These are phyloP conservation scores for Meles meles DNA, from an alignment of 2,113 vertebrate genomes.

Conservation along the genomic window DNA sequence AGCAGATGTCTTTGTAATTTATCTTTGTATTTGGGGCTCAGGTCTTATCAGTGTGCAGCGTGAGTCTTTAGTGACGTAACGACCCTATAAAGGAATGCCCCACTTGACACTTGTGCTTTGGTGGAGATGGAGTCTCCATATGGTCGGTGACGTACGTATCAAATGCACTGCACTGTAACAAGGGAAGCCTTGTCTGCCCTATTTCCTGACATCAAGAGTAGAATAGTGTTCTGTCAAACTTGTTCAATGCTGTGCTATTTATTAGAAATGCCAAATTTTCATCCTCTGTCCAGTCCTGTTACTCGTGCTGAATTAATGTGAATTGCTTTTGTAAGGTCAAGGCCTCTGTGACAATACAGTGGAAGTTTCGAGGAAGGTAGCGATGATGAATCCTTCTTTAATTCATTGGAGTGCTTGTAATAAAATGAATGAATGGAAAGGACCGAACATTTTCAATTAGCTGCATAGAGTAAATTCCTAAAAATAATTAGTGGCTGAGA, in stretches of 20 bases:
- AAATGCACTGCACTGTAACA: not conserved
- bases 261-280: conserved; percentile 40
- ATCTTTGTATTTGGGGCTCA: not conserved
- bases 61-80: not conserved
- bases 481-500: conserved; percentile 70
- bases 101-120: fast-evolving
- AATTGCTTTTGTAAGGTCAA: conserved; percentile 39
- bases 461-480: conserved; percentile 57
- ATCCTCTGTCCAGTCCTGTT: not conserved
- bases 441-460: conserved; percentile 68
- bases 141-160: too few species aligned
- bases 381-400: conserved; percentile 44
- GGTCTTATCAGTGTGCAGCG: not conserved
- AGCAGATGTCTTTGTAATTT: not conserved
- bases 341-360: not conserved
- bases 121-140: not conserved
- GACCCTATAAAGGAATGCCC: not conserved
- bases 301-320: conserved; percentile 21
- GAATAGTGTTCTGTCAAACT: not conserved
- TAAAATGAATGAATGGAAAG: conserved; percentile 73
- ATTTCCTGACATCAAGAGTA: not conserved
- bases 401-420: conserved; percentile 50
- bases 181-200: not conserved
- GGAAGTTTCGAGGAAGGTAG: conserved; percentile 37
- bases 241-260: not conserved